Percentiles rank a stretch among this genome's conserved stretches.
Conservation (phyloP, 2,888 invertebrate genomes). For the Lasioglossum zephyrum region DNA sequence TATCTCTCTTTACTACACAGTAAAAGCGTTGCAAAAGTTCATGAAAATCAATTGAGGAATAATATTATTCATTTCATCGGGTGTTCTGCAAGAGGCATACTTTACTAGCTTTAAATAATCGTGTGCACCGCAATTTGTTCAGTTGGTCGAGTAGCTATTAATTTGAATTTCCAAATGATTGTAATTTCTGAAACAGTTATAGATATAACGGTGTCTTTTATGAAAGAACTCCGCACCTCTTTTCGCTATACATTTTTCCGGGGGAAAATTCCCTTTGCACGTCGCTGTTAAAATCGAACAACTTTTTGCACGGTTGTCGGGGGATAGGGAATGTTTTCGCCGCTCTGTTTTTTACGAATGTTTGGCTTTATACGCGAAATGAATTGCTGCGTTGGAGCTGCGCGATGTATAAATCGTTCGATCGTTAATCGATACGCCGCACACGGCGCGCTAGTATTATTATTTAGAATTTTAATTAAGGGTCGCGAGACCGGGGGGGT, state of each 20-base stretch:
- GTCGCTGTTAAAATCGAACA: not conserved
- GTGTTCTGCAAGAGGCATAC: not conserved
- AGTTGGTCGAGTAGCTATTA: not conserved
- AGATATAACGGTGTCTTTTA: not conserved
- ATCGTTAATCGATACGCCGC: slow-evolving; percentile 6
- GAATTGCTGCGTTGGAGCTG: not conserved
- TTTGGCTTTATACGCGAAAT: not conserved
- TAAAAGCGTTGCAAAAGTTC: not conserved
- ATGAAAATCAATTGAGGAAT: not conserved
- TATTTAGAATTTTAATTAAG: slow-evolving; percentile 27
- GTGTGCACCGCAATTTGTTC: not conserved
- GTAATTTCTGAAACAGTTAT: not conserved
- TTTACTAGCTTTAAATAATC: not conserved
- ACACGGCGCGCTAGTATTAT: slow-evolving; percentile 7
- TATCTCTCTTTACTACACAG: not conserved
- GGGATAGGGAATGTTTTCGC: not conserved
- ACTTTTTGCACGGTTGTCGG: slow-evolving; percentile 7
- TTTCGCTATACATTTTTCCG: not conserved
- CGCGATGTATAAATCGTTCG: not conserved
- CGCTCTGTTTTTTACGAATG: slow-evolving; percentile 17
- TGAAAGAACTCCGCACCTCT: not conserved
- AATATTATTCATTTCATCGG: not conserved
- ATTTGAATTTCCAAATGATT: not conserved
- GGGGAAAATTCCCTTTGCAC: not conserved
- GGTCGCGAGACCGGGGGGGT: not conserved